Percentiles rank a stretch among this genome's conserved stretches.
Conservation (phyloP, 2,113 vertebrate species). For the Poicephalus gulielmi region DNA sequence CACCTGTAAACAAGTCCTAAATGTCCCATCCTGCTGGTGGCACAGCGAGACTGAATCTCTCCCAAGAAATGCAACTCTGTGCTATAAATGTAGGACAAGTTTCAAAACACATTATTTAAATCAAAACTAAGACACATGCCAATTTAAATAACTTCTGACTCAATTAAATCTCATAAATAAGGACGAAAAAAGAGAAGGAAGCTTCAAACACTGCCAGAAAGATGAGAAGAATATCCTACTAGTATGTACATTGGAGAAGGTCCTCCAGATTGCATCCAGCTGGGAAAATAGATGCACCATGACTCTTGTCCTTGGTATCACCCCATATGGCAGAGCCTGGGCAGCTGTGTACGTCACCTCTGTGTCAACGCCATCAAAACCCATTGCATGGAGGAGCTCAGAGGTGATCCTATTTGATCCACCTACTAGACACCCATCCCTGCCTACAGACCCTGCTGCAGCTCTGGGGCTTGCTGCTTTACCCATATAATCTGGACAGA, state of each 20-base stretch:
- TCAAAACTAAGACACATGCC: background rate
- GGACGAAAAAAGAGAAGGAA: background rate
- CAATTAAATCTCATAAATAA: background rate
- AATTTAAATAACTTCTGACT: background rate
- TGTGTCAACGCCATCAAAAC: conserved; percentile 69
- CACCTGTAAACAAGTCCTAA: background rate
- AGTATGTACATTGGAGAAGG: conserved; percentile 71
- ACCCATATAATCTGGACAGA: conserved; percentile 55
- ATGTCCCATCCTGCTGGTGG: background rate
- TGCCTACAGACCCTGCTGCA: conserved; percentile 52
- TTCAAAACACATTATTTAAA: background rate
- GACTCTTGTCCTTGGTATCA: conserved; percentile 62
- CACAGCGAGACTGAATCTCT: background rate
- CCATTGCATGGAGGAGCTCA: conserved; percentile 70
- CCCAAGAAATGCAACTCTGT: background rate
- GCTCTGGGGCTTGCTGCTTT: conserved; percentile 72
- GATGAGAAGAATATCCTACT: conserved; percentile 18
- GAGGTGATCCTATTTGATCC: conserved; percentile 33
- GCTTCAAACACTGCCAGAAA: background rate
- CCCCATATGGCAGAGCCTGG: conserved; percentile 40
- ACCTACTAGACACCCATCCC: conserved; percentile 63
- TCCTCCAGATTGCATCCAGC: conserved; percentile 72
- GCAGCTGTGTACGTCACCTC: conserved; percentile 68
- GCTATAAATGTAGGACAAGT: background rate
- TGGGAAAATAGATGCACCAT: conserved; percentile 74